Conservation (phyloP, 2,113 vertebrate species). For the Abramis brama region DNA sequence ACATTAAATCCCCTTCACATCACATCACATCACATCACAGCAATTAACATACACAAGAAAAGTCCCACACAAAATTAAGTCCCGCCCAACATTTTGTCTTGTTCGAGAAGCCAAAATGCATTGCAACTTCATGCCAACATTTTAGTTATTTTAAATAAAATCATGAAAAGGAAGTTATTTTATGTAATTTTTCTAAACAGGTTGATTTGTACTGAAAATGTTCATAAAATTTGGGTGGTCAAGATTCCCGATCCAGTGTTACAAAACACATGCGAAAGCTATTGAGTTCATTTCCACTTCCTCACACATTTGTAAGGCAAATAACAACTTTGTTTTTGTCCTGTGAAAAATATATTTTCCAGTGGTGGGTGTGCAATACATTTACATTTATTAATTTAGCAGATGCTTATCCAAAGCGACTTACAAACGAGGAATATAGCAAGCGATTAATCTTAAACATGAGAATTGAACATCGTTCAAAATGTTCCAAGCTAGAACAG, state of each 20-base stretch:
- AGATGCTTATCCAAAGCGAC: too few species aligned
- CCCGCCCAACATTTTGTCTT: too few species aligned
- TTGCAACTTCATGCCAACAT: not conserved
- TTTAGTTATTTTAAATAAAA: not conserved
- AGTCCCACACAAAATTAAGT: too few species aligned
- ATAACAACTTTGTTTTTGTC: not conserved
- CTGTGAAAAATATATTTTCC: not conserved
- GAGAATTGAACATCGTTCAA: too few species aligned
- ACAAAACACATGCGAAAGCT: not conserved
- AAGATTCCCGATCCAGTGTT: not conserved
- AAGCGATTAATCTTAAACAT: too few species aligned
- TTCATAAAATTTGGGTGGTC: not conserved
- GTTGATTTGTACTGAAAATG: not conserved
- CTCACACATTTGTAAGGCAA: not conserved
- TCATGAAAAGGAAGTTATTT: not conserved
- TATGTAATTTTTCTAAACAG: not conserved
- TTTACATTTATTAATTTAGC: too few species aligned
- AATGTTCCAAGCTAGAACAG: too few species aligned
- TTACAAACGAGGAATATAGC: too few species aligned
- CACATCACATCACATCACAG: too few species aligned
- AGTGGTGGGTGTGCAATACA: not conserved
- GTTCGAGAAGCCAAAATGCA: too few species aligned
- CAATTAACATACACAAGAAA: too few species aligned
- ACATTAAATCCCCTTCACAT: too few species aligned
- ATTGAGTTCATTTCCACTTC: not conserved